Conservation (phyloP, 2,113 vertebrate species). For the Onychostoma macrolepis region DNA sequence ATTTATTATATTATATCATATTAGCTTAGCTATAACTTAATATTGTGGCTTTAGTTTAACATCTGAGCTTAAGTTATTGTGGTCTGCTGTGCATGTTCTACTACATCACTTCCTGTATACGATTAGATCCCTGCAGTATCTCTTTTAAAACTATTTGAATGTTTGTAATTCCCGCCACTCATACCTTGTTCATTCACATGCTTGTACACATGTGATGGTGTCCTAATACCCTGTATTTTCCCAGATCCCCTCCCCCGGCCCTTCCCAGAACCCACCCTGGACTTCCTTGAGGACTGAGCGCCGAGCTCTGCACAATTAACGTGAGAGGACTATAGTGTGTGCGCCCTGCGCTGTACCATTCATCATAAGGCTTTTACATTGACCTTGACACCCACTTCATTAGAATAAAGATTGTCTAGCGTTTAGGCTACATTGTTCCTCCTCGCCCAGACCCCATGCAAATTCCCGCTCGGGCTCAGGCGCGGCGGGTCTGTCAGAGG, state of each 20-base stretch:
- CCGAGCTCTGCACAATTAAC: conserved; percentile 80
- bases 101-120: neutral
- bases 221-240: neutral
- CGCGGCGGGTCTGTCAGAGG: conserved; percentile 86
- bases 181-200: neutral
- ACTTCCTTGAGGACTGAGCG: conserved; percentile 20
- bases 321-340: conserved; percentile 84
- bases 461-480: conserved; percentile 87
- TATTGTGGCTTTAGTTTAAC: neutral
- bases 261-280: neutral
- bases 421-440: conserved; percentile 95
- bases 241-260: neutral
- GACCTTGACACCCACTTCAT: conserved; percentile 99
- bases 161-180: neutral
- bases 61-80: neutral
- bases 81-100: neutral
- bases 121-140: neutral
- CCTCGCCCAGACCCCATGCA: conserved; percentile 88
- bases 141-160: neutral
- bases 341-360: conserved; percentile 86
- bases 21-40: neutral
- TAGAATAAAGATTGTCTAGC: conserved; percentile 99
- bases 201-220: neutral
- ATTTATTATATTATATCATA: too few relatives aligned
- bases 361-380: conserved; percentile 91